Percentiles rank a stretch among this genome's conserved stretches.
phyloP scores from a whole-genome alignment of 1,140 invertebrate genomes.

The Eubasilissa regina region DNA sequence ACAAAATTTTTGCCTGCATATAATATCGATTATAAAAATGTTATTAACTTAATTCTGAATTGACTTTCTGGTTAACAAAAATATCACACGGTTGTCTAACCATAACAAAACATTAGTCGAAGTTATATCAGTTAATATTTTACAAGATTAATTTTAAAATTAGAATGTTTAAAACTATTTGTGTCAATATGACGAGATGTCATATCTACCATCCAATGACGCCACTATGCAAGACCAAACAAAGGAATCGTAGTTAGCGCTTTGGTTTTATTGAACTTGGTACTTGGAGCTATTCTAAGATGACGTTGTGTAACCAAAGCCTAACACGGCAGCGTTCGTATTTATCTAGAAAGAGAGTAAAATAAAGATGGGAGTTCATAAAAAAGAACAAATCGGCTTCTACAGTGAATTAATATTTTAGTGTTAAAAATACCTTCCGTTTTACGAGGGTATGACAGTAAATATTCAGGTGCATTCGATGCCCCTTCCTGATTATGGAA shows the following conservation, averaged over 20 bases:
- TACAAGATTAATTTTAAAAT: no score
- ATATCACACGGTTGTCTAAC: no score
- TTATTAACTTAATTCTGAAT: no score
- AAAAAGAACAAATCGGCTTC: background rate
- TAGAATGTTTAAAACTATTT: no score
- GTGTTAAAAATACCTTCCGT: background rate
- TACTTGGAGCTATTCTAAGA: constrained; percentile 16
- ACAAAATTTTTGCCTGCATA: no score
- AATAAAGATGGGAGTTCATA: background rate
- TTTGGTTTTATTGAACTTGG: constrained; percentile 22
- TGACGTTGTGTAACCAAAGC: background rate
- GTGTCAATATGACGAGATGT: background rate
- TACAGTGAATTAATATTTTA: background rate
- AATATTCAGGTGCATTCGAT: background rate
- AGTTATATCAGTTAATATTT: no score
- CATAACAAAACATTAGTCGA: no score
- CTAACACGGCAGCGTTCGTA: background rate
- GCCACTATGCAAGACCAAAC: background rate
- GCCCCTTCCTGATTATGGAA: background rate
- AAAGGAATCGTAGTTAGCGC: constrained; percentile 13
- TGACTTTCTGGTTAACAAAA: no score
- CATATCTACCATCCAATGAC: background rate
- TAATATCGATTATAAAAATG: no score
- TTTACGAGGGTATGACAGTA: background rate
- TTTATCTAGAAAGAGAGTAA: background rate